phyloP scores from a whole-genome alignment of 2,113 vertebrate species.

The Perca flavescens region DNA sequence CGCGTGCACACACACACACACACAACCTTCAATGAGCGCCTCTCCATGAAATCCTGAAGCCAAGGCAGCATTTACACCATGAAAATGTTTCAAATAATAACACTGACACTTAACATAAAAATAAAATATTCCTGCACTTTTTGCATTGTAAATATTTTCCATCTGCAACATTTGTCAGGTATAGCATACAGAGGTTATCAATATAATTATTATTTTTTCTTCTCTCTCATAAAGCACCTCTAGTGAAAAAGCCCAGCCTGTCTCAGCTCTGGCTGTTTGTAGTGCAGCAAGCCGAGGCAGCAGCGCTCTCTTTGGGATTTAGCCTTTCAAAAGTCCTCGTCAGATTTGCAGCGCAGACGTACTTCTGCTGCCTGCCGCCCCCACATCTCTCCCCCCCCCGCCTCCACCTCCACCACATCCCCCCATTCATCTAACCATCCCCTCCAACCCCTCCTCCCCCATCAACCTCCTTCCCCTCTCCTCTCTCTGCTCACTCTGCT shows the following conservation, averaged over 20 bases:
- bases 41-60: slow-evolving; percentile 61
- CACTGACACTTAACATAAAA: slow-evolving; percentile 46
- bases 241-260: slow-evolving; percentile 50
- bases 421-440: slow-evolving; percentile 52
- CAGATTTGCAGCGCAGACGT: slow-evolving; percentile 81
- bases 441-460: slow-evolving; percentile 3
- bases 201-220: slow-evolving; percentile 67
- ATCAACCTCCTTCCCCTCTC: slow-evolving; percentile 51
- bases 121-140: slow-evolving; percentile 53
- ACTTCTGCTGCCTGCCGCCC: slow-evolving; percentile 77
- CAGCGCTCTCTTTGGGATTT: slow-evolving; percentile 77
- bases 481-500: slow-evolving; percentile 68
- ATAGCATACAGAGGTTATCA: slow-evolving; percentile 61
- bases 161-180: slow-evolving; percentile 64
- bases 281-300: slow-evolving; percentile 68
- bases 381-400: slow-evolving; percentile 63
- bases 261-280: slow-evolving; percentile 70
- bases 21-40: slow-evolving; percentile 39
- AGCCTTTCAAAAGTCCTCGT: slow-evolving; percentile 85
- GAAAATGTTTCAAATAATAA: slow-evolving; percentile 58
- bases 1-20: background rate
- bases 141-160: slow-evolving; percentile 63
- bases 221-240: slow-evolving; percentile 56
- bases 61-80: slow-evolving; percentile 56
- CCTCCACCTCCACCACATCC: slow-evolving; percentile 47